Evolutionary conservation across 2,888 invertebrate species (phyloP).

Genomic region (Marronus borbonicus): DNA sequence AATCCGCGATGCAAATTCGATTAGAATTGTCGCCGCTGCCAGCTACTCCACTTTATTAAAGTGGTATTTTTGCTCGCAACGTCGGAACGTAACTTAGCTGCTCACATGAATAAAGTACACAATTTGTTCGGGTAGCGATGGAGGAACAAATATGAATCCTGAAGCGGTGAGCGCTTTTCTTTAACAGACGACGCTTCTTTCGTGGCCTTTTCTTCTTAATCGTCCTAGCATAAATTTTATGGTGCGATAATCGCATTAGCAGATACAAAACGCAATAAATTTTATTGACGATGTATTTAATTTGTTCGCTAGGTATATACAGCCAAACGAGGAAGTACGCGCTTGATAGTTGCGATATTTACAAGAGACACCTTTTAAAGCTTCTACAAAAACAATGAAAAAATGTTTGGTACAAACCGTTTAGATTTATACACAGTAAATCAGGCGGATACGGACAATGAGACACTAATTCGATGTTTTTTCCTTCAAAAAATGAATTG

Average conservation of each 20-base stretch:
- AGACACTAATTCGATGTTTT: too few relatives aligned
- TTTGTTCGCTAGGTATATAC: conserved; percentile 10
- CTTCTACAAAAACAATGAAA: too few relatives aligned
- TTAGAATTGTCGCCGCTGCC: not conserved
- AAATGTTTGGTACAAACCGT: too few relatives aligned
- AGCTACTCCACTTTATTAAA: conserved; percentile 7
- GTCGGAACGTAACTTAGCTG: not conserved
- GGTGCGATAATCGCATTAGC: conserved; percentile 29
- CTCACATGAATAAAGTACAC: not conserved
- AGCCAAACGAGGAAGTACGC: not conserved
- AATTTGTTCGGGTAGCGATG: too few relatives aligned
- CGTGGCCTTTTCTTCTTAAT: not conserved
- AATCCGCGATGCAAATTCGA: conserved; percentile 24
- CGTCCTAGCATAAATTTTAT: conserved; percentile 27
- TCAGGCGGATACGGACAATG: too few relatives aligned
- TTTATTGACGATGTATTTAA: conserved; percentile 35
- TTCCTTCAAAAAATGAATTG: too few relatives aligned
- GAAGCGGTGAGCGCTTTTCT: too few relatives aligned
- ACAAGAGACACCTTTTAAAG: too few relatives aligned
- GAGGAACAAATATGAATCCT: too few relatives aligned
- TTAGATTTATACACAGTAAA: too few relatives aligned
- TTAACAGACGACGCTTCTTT: not conserved
- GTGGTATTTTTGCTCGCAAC: conserved; percentile 1
- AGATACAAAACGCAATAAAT: conserved; percentile 32
- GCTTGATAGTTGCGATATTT: too few relatives aligned